phyloP scores from a whole-genome alignment of 2,888 invertebrate genomes.

The Mycogona germanica region DNA sequence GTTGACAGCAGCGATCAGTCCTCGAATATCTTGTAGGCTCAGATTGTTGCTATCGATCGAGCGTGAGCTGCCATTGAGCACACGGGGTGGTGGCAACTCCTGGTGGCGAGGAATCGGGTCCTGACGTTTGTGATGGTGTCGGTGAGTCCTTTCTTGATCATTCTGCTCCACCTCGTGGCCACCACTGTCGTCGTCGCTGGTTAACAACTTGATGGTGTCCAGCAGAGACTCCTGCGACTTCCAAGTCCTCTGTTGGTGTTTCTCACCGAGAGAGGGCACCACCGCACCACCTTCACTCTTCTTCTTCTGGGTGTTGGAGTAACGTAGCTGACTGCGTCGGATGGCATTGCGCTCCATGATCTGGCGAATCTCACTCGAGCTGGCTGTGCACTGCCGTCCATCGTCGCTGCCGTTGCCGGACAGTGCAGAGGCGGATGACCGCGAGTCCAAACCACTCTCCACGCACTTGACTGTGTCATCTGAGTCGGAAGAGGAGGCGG shows the following conservation, averaged over 20 bases:
- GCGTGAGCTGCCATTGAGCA: too few relatives aligned
- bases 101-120: not conserved
- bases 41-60: not conserved
- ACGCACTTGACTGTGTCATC: conserved; percentile 13
- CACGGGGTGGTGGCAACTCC: not conserved
- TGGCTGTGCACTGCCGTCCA: conserved; percentile 18
- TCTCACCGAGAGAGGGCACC: not conserved
- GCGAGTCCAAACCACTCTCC: conserved; percentile 27
- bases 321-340: conserved; percentile 59
- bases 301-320: conserved; percentile 36
- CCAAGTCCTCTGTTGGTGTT: conserved; percentile 11
- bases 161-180: not conserved
- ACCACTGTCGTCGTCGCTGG: not conserved
- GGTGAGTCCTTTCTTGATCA: not conserved
- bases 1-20: not conserved
- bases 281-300: not conserved
- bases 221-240: conserved; percentile 12
- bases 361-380: conserved; percentile 41
- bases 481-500: conserved; percentile 13
- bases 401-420: too few relatives aligned
- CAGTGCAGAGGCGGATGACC: conserved; percentile 28
- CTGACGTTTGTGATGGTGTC: too few relatives aligned
- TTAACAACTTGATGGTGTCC: conserved; percentile 15
- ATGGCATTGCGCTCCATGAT: conserved; percentile 74
- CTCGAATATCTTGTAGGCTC: conserved; percentile 9